These are phyloP conservation scores for Pedicia rivosa DNA, from an alignment of 2,888 invertebrate species.

Conservation along the genomic window DNA sequence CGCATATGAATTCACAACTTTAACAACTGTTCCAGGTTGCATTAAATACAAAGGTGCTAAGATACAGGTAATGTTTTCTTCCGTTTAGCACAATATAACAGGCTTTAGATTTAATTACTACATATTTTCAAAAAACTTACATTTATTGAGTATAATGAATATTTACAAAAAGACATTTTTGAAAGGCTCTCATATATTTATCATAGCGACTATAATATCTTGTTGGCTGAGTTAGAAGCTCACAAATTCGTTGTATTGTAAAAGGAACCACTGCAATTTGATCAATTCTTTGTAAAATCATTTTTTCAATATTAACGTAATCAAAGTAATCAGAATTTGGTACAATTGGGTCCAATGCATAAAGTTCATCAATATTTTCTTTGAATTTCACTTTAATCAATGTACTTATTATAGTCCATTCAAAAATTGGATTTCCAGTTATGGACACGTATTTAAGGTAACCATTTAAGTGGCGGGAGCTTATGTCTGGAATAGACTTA, in stretches of 20 bases:
- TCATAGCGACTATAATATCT: background rate
- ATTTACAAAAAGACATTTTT: background rate
- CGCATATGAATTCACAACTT: constrained; percentile 97
- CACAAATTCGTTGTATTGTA: background rate
- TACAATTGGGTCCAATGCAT: background rate
- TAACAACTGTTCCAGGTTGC: constrained; percentile 98
- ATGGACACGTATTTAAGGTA: too few species aligned
- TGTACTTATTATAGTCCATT: constrained; percentile 9
- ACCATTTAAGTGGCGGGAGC: too few species aligned
- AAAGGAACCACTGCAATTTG: background rate
- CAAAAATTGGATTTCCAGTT: too few species aligned
- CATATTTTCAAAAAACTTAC: too few species aligned
- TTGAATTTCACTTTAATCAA: constrained; percentile 7
- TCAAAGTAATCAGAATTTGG: background rate
- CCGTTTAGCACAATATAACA: too few species aligned
- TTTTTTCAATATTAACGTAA: background rate
- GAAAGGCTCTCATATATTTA: background rate
- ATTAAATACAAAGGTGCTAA: constrained; percentile 99
- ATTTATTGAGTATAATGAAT: background rate
- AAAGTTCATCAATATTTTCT: background rate
- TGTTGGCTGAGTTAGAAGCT: background rate
- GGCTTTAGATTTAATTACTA: too few species aligned
- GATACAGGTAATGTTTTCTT: constrained; percentile 54
- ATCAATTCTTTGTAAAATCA: background rate
- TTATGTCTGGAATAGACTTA: too few species aligned